A percentile compares a stretch with the other conserved stretches of the same genome.
Conservation (phyloP, 2,113 vertebrate genomes). For the Eretmochelys imbricata region DNA sequence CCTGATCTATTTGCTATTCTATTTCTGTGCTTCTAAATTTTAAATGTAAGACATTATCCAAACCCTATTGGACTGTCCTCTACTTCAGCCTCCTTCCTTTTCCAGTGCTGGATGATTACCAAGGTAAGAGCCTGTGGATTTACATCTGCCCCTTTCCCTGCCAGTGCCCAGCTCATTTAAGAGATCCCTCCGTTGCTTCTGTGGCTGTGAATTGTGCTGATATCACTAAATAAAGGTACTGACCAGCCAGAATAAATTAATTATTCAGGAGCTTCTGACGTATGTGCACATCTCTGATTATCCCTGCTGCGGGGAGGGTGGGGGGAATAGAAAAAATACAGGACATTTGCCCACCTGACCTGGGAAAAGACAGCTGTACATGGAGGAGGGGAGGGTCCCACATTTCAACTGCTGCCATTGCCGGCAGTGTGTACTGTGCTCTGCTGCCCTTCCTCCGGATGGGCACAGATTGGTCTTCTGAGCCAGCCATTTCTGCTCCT, state of each 20-base stretch:
- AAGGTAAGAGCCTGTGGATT: neutral
- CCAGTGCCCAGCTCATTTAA: neutral
- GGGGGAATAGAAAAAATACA: neutral
- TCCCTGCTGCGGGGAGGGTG: neutral
- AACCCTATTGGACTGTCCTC: neutral
- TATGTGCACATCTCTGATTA: neutral
- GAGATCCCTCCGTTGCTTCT: neutral
- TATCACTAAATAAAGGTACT: neutral
- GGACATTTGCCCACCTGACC: neutral
- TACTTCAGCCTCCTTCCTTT: neutral
- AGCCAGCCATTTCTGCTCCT: neutral
- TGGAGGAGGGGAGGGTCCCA: neutral
- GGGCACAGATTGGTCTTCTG: neutral
- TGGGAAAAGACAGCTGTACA: neutral
- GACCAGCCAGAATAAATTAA: neutral
- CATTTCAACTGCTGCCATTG: neutral
- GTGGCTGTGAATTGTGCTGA: neutral
- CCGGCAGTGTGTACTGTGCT: neutral
- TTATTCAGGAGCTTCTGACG: neutral
- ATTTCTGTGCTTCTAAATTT: neutral
- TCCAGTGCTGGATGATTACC: neutral
- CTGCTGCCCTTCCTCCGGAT: neutral
- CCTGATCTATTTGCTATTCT: neutral
- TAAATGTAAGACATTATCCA: neutral
- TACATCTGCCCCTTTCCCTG: neutral